These are phyloP conservation scores for Phyllostomus hastatus DNA, from an alignment of 2,113 vertebrate species.

Conservation along the genomic window DNA sequence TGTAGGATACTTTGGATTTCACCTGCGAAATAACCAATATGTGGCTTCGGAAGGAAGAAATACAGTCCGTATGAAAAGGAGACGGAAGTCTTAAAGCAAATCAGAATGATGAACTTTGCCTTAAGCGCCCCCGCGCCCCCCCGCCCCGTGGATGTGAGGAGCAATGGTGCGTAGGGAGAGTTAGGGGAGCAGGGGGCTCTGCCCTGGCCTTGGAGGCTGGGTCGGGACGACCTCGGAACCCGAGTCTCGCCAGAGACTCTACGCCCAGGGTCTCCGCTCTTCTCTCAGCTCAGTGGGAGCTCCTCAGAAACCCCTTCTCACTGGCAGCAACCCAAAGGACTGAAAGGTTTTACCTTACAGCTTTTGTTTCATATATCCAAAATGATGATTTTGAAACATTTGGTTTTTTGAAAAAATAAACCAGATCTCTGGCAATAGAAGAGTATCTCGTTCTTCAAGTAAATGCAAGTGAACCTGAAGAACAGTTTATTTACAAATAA, in stretches of 20 bases:
- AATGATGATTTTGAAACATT: background rate
- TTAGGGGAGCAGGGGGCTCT: background rate
- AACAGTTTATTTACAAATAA: background rate
- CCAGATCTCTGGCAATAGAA: background rate
- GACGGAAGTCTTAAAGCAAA: background rate
- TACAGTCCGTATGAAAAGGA: background rate
- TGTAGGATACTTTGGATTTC: constrained; percentile 78
- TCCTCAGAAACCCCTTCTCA: background rate
- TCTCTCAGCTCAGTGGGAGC: background rate
- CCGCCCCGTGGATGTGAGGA: background rate
- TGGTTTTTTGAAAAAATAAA: background rate
- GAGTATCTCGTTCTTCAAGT: background rate
- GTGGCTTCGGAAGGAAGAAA: background rate
- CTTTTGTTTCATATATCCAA: background rate
- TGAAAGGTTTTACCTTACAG: background rate
- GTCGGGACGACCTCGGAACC: background rate
- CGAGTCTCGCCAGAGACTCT: background rate
- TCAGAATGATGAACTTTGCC: background rate
- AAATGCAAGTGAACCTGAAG: background rate
- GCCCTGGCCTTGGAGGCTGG: fast-evolving
- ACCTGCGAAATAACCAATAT: constrained; percentile 66
- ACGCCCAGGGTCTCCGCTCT: background rate
- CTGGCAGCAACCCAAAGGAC: background rate
- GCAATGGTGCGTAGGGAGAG: background rate
- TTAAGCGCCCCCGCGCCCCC: background rate